Evolutionary conservation across 2,113 vertebrate species (phyloP).

Genomic region (Apteryx owenii): DNA sequence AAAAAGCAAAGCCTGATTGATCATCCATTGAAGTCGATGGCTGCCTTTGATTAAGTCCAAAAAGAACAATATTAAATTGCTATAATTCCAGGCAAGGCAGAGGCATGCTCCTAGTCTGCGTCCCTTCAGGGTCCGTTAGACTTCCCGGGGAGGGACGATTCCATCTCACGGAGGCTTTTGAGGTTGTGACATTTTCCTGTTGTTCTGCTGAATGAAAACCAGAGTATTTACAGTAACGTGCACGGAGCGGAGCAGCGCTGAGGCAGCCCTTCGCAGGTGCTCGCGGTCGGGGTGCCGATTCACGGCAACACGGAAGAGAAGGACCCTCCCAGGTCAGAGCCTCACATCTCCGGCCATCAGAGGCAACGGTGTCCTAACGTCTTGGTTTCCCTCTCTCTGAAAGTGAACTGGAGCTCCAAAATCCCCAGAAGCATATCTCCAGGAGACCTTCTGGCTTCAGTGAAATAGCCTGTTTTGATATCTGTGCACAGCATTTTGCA

Average conservation of each 20-base stretch:
- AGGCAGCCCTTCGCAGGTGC: rapidly evolving
- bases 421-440: background rate
- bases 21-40: constrained; percentile 54
- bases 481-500: rapidly evolving
- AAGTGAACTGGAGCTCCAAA: background rate
- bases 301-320: background rate
- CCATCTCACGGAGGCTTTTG: rapidly evolving
- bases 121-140: background rate
- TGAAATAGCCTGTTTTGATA: background rate
- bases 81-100: constrained; percentile 65
- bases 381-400: background rate
- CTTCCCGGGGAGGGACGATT: background rate
- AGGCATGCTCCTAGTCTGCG: background rate
- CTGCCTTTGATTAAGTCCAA: constrained; percentile 57
- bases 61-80: constrained; percentile 70
- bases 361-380: background rate
- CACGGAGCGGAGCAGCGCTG: rapidly evolving
- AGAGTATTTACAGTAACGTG: background rate
- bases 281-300: background rate
- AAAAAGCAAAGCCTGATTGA: constrained; percentile 74
- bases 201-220: background rate
- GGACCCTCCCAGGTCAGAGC: rapidly evolving
- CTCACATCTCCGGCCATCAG: background rate
- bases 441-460: background rate
- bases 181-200: background rate